A percentile compares a stretch with the other conserved stretches of the same genome.
These are phyloP conservation scores for Syngnathus floridae DNA, from an alignment of 2,113 vertebrate species.

Conservation along the genomic window DNA sequence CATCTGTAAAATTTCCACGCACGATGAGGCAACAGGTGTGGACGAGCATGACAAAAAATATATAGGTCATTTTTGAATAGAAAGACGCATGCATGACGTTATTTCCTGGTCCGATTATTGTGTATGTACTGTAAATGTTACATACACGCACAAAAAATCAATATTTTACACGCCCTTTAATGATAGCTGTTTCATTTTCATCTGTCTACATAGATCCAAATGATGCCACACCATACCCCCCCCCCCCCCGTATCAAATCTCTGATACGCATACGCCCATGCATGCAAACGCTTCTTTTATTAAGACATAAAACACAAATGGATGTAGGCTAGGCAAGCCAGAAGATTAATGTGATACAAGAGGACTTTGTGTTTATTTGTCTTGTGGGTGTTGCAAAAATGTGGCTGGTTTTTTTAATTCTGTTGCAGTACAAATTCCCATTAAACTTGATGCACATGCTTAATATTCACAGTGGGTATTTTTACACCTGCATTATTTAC, in stretches of 20 bases:
- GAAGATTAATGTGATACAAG: neutral
- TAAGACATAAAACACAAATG: constrained; percentile 31
- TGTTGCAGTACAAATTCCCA: neutral
- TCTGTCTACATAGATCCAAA: neutral
- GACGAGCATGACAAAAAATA: too few relatives aligned
- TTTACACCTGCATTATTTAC: too few relatives aligned
- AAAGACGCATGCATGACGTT: neutral
- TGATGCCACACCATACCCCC: neutral
- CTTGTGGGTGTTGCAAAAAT: neutral
- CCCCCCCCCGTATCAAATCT: neutral
- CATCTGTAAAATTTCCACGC: constrained; percentile 72
- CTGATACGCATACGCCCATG: neutral
- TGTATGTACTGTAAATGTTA: neutral
- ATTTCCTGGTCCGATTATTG: neutral
- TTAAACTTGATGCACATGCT: neutral
- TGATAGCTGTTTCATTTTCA: neutral
- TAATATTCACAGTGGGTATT: neutral
- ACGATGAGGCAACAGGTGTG: constrained; percentile 49
- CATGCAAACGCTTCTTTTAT: neutral
- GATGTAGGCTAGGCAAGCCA: constrained; percentile 1
- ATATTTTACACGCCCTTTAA: neutral
- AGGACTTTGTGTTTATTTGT: neutral
- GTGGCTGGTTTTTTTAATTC: neutral
- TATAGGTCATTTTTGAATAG: neutral
- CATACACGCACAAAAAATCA: neutral